phyloP scores from a whole-genome alignment of 2,888 invertebrate species.

The Scaptomyza polygonia region DNA sequence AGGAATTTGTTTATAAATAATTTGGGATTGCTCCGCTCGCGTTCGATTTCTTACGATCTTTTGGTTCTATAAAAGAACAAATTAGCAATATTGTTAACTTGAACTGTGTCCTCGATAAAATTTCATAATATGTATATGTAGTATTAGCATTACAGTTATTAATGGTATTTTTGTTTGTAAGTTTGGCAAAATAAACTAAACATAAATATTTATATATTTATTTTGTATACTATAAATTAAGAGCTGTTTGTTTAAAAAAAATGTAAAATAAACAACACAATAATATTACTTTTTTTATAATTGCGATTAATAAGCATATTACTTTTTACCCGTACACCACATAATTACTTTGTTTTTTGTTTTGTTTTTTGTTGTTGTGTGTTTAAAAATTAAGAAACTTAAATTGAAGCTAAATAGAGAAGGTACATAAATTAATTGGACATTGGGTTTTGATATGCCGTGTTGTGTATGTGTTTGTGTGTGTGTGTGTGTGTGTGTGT shows the following conservation, averaged over 20 bases:
- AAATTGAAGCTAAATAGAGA: constrained; percentile 60
- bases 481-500: constrained; percentile 31
- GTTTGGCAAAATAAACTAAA: constrained; percentile 39
- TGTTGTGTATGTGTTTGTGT: constrained; percentile 31
- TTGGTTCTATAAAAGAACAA: constrained; percentile 56
- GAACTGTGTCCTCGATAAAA: constrained; percentile 76
- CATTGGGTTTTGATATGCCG: constrained; percentile 75
- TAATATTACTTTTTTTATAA: constrained; percentile 25
- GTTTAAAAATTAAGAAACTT: constrained; percentile 51
- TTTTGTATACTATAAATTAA: constrained; percentile 10
- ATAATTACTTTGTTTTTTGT: constrained; percentile 51
- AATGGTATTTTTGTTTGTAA: constrained; percentile 31
- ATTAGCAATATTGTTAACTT: constrained; percentile 81
- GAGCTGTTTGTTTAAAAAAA: constrained; percentile 8
- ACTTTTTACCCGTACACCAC: constrained; percentile 68
- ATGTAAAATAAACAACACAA: constrained; percentile 1
- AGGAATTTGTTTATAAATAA: constrained; percentile 33
- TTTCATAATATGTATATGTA: constrained; percentile 23
- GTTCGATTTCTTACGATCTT: neutral
- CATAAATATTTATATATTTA: neutral
- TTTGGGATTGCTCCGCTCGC: constrained; percentile 12
- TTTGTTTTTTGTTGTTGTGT: constrained; percentile 27
- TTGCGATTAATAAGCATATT: constrained; percentile 21
- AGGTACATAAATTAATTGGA: constrained; percentile 74
- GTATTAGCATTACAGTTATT: constrained; percentile 30